Conservation (phyloP, 2,797 vertebrate species). For the Sternarchorhynchus goeldii region DNA sequence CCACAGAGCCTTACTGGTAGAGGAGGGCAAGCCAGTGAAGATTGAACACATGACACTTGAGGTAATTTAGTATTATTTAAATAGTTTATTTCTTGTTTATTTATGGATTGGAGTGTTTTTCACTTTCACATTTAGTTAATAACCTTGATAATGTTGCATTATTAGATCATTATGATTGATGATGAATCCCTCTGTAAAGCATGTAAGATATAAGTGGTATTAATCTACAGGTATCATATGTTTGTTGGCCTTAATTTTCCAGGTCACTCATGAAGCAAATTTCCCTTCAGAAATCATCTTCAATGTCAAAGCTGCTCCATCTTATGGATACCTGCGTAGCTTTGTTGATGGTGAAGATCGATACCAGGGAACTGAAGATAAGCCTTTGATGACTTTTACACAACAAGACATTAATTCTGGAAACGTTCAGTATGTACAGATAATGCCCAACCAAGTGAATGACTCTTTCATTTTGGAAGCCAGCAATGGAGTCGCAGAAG, state of each 20-base stretch:
- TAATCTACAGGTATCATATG: constrained; percentile 18
- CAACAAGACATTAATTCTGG: constrained; percentile 83
- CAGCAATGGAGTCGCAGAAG: constrained; percentile 77
- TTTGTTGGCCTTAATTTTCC: constrained; percentile 58
- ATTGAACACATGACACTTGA: constrained; percentile 80
- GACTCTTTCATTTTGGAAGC: constrained; percentile 81
- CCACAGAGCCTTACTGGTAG: constrained; percentile 78
- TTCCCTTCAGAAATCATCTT: constrained; percentile 84
- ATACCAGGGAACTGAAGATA: constrained; percentile 68
- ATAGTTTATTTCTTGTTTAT: neutral
- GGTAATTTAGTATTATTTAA: constrained; percentile 68
- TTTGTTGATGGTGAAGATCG: constrained; percentile 72
- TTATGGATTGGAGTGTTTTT: neutral
- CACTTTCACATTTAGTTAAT: neutral
- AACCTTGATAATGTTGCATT: neutral
- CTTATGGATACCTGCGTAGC: constrained; percentile 78
- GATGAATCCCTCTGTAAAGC: too few relatives aligned
- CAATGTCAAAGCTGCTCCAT: constrained; percentile 74
- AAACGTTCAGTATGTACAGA: constrained; percentile 84
- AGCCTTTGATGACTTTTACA: constrained; percentile 78
- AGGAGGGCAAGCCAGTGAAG: constrained; percentile 87
- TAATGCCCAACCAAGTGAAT: constrained; percentile 65
- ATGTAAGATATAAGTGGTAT: neutral
- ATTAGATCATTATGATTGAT: too few relatives aligned
- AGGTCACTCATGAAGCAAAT: constrained; percentile 85